Percentiles rank a stretch among this genome's conserved stretches.
Conservation (phyloP, 2,113 vertebrate genomes). For the Nerophis ophidion region DNA sequence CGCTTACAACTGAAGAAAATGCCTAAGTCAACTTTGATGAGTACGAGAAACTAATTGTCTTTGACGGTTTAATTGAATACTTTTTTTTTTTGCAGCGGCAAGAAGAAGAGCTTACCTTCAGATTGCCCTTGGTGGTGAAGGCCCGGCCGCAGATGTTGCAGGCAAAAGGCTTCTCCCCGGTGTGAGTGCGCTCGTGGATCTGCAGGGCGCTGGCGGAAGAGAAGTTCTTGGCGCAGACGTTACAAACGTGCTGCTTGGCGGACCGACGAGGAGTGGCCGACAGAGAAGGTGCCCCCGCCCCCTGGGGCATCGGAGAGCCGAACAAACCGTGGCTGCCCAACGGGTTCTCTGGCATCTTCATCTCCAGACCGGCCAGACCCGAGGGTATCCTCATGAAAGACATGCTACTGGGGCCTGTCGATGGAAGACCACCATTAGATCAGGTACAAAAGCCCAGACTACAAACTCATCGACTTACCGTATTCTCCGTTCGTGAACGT, state of each 20-base stretch:
- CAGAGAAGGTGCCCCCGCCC: conserved; percentile 72
- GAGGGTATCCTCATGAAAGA: conserved; percentile 80
- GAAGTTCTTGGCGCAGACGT: conserved; percentile 89
- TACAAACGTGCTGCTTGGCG: conserved; percentile 87
- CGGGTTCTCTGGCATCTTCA: conserved; percentile 78
- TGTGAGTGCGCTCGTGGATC: conserved; percentile 95
- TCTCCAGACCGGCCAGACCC: conserved; percentile 84
- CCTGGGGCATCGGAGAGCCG: conserved; percentile 75
- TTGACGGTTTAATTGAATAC: too few species aligned
- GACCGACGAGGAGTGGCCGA: conserved; percentile 78
- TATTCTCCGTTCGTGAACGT: conserved; percentile 76
- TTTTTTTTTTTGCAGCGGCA: not conserved
- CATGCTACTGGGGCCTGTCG: conserved; percentile 74
- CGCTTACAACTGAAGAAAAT: too few species aligned
- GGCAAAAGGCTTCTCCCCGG: conserved; percentile 93
- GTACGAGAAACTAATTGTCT: too few species aligned
- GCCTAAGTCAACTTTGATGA: too few species aligned
- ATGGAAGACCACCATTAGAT: not conserved
- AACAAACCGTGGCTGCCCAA: conserved; percentile 71
- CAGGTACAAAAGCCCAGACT: not conserved
- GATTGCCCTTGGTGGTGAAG: conserved; percentile 95
- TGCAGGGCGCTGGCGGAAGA: conserved; percentile 94
- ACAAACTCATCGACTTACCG: conserved; percentile 55
- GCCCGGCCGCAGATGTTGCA: conserved; percentile 92
- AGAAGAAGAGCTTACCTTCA: conserved; percentile 76